Percentiles rank a stretch among this genome's conserved stretches.
phyloP scores from a whole-genome alignment of 2,113 vertebrate species.

The Anser brachyrhynchus region DNA sequence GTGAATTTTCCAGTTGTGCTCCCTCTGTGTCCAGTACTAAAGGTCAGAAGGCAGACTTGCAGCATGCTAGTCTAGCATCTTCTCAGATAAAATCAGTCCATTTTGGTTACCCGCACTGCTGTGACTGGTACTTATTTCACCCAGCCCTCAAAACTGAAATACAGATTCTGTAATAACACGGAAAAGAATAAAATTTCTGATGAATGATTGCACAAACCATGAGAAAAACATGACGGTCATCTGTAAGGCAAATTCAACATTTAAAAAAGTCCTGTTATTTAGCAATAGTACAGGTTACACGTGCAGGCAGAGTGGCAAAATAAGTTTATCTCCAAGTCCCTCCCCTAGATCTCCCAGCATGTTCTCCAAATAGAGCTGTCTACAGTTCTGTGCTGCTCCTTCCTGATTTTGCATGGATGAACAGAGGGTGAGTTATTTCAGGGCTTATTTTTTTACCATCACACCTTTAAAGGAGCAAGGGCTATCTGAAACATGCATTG shows the following conservation, averaged over 20 bases:
- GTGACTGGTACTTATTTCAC: not conserved
- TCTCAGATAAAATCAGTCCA: not conserved
- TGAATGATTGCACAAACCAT: not conserved
- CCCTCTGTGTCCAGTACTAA: not conserved
- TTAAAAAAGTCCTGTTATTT: not conserved
- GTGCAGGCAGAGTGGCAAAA: not conserved
- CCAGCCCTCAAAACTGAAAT: not conserved
- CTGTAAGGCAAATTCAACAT: not conserved
- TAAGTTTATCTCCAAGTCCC: accelerated
- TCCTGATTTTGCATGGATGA: not conserved
- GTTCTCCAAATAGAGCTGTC: not conserved
- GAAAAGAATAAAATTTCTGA: not conserved
- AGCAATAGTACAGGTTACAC: not conserved
- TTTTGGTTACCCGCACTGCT: not conserved
- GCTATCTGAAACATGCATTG: accelerated
- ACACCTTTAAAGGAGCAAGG: not conserved
- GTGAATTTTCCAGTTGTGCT: not conserved
- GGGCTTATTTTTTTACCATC: not conserved
- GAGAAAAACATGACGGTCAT: not conserved
- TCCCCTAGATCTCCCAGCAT: not conserved
- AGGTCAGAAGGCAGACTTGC: not conserved
- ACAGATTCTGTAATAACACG: not conserved
- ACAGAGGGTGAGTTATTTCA: not conserved
- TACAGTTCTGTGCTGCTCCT: not conserved
- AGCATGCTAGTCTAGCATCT: not conserved